Conservation (phyloP, 2,113 vertebrate species). For the Sinocyclocheilus grahami region DNA sequence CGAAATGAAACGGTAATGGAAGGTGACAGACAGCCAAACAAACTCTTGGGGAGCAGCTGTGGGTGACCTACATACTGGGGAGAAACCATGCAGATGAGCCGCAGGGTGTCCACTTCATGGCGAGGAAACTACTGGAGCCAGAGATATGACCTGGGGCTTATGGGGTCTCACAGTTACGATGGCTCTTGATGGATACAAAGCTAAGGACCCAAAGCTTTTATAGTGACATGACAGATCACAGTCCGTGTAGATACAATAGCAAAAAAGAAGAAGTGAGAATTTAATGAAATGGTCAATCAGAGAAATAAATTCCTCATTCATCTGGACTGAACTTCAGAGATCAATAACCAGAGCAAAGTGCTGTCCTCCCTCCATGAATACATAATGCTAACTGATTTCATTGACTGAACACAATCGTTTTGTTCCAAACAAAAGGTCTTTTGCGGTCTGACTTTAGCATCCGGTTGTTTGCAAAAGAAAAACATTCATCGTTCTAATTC, state of each 20-base stretch:
- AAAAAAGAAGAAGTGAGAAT: not conserved
- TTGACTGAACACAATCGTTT: too few relatives aligned
- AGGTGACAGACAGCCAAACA: constrained; percentile 70
- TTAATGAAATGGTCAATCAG: not conserved
- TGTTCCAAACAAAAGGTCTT: too few relatives aligned
- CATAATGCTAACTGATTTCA: too few relatives aligned
- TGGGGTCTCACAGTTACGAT: not conserved
- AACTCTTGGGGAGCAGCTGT: constrained; percentile 66
- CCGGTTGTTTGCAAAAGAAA: too few relatives aligned
- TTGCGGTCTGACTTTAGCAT: too few relatives aligned
- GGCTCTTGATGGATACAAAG: not conserved
- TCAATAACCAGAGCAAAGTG: too few relatives aligned
- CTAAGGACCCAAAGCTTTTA: too few relatives aligned
- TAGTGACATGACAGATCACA: not conserved
- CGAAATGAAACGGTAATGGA: constrained; percentile 60
- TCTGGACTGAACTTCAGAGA: too few relatives aligned
- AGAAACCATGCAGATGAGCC: constrained; percentile 47
- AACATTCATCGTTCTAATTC: too few relatives aligned
- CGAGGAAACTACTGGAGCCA: not conserved
- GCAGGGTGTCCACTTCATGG: not conserved
- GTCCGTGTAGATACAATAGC: not conserved
- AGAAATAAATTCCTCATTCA: not conserved
- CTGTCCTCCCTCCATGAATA: too few relatives aligned
- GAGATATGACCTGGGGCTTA: constrained; percentile 10
- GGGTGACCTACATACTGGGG: constrained; percentile 71